Conservation (phyloP, 2,888 invertebrate genomes). For the Cephus rjabovi region DNA sequence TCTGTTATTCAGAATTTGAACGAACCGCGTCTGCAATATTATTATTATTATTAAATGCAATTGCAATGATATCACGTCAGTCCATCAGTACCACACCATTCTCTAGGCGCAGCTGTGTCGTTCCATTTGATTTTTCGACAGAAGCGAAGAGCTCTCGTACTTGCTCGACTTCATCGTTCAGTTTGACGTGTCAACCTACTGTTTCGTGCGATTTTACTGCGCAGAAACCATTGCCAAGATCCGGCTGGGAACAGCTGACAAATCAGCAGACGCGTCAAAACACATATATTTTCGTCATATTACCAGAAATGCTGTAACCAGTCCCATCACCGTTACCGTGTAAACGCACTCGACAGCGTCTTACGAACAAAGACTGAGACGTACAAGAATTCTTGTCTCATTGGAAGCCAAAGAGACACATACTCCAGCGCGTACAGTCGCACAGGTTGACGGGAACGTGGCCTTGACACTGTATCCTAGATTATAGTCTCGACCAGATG, state of each 20-base stretch:
- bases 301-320: background rate
- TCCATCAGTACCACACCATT: background rate
- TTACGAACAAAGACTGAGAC: background rate
- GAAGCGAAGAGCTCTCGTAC: background rate
- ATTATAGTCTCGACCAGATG: conserved; percentile 3
- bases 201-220: background rate
- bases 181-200: background rate
- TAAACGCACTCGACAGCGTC: background rate
- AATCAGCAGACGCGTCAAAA: background rate
- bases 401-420: background rate
- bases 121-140: background rate
- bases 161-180: background rate
- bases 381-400: background rate
- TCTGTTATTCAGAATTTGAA: no score
- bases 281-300: conserved; percentile 8
- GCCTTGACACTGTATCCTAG: conserved; percentile 39
- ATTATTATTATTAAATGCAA: background rate
- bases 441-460: background rate
- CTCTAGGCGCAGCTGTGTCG: background rate
- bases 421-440: background rate
- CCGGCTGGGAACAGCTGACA: background rate
- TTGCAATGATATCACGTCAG: background rate
- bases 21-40: background rate
- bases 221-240: background rate
- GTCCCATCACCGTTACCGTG: background rate